These are phyloP conservation scores for Papilio elwesi DNA, from an alignment of 2,888 invertebrate species.

Conservation along the genomic window DNA sequence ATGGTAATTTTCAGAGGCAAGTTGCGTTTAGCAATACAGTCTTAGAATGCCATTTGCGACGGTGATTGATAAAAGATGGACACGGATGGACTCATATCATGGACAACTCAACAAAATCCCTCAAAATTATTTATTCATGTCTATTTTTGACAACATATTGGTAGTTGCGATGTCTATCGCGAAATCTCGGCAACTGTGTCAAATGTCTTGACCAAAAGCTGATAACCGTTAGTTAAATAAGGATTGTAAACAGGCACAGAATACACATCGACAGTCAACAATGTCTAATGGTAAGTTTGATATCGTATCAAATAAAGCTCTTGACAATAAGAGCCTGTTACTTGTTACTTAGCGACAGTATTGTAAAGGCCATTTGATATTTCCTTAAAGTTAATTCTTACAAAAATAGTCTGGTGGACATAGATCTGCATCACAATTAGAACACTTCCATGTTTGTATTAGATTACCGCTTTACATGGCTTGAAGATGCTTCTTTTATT, in stretches of 20 bases:
- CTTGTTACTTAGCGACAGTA: neutral
- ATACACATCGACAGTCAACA: neutral
- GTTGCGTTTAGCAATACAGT: neutral
- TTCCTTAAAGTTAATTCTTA: too few species aligned
- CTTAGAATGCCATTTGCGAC: neutral
- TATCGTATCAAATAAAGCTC: neutral
- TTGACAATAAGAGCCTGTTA: neutral
- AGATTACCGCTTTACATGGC: too few species aligned
- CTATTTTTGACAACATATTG: conserved; percentile 3
- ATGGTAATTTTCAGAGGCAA: neutral
- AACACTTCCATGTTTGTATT: too few species aligned
- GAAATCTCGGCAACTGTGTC: conserved; percentile 19
- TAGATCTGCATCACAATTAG: too few species aligned
- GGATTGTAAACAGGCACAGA: conserved; percentile 6
- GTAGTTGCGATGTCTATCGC: neutral
- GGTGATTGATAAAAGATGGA: neutral
- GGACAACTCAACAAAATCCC: too few species aligned
- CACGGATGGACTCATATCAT: too few species aligned
- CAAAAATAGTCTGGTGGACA: too few species aligned
- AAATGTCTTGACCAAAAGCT: neutral
- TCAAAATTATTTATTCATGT: neutral
- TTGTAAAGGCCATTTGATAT: neutral
- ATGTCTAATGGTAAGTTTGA: neutral
- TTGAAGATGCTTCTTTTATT: too few species aligned
- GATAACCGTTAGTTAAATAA: conserved; percentile 22